Evolutionary conservation across 2,797 vertebrate species (phyloP), one percentile per base, ranked within the genome.

Genomic region (Thalassophryne amazonica): DNA sequence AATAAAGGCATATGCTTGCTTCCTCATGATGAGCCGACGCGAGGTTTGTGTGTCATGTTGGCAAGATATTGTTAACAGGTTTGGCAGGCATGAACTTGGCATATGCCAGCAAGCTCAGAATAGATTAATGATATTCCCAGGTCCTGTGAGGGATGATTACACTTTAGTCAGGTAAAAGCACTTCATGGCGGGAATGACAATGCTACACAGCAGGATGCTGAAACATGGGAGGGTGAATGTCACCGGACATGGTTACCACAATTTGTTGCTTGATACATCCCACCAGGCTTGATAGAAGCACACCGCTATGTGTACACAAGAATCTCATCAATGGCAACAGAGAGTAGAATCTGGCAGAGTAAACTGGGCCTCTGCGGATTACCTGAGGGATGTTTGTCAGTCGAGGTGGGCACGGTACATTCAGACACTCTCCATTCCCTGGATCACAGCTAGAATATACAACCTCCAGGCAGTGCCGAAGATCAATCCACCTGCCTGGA

Each of bases 1-100:
- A 83, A 84, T 79, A 80, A 78, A 76, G 69, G 54, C 81, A 83
- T 85, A 84, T 79, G 85, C 60, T 83, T 28, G 33, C 28, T 16
- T 8, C 50, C 55, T 11, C 68, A 47, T 27, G 35, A 41, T 1
- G 22, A 3, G 61, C 68, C 74, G 76, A 6, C 23, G 21, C 3
- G 3, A 20, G 21, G 46, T 19, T 29, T 41, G 38, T 27, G 59
- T 48, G 39, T 58, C 48, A 30, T 21, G 51, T 49, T 9, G 48
- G 57, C 38, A 21, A 32, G 56, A 12, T 32, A 77, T 73, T 42
- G 56, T 62, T 69, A 47, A 42, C 36, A 41, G 31, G 29, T 48
- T 76, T 64, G 68, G 69, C 76, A 58, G 30, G 32, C 20, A 1
- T 4, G 13, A 28, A 19, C 16, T 16, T 70, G 73, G 68, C 60